Percentiles rank a stretch among this genome's conserved stretches.
These are phyloP conservation scores for Heliothis subflexa DNA, from an alignment of 1,140 invertebrate genomes.

Conservation along the genomic window DNA sequence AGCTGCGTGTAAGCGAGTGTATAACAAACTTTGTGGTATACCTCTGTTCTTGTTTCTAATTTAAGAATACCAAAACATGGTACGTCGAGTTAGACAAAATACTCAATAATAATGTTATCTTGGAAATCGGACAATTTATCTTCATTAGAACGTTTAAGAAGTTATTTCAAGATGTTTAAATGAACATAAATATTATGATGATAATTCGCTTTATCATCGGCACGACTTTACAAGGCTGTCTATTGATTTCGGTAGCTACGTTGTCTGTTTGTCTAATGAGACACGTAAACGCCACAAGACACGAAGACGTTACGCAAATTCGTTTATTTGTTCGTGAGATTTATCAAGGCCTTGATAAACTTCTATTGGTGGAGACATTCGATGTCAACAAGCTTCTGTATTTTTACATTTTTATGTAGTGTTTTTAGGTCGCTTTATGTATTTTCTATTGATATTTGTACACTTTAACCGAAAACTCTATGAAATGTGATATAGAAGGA, in stretches of 20 bases:
- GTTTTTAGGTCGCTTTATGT: not conserved
- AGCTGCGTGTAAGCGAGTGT: conserved; percentile 35
- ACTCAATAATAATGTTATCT: not conserved
- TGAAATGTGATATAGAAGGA: no score
- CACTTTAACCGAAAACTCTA: no score
- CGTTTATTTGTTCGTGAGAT: conserved; percentile 33
- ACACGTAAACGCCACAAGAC: conserved; percentile 24
- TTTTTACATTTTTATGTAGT: not conserved
- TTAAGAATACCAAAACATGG: not conserved
- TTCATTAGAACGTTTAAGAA: no score
- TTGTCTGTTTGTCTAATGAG: conserved; percentile 21
- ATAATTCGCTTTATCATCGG: not conserved
- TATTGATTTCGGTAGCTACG: conserved; percentile 17
- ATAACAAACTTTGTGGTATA: conserved; percentile 43
- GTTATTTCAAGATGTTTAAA: not conserved
- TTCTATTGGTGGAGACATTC: conserved; percentile 11
- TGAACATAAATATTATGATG: not conserved
- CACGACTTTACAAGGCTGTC: not conserved
- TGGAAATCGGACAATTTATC: not conserved
- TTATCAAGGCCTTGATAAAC: conserved; percentile 30
- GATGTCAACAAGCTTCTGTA: not conserved
- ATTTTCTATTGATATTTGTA: no score
- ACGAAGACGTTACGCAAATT: conserved; percentile 15
- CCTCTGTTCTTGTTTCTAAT: conserved; percentile 32
- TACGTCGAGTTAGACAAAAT: not conserved